Evolutionary conservation across 2,113 vertebrate species (phyloP).

Genomic region (Mustelus asterias): DNA sequence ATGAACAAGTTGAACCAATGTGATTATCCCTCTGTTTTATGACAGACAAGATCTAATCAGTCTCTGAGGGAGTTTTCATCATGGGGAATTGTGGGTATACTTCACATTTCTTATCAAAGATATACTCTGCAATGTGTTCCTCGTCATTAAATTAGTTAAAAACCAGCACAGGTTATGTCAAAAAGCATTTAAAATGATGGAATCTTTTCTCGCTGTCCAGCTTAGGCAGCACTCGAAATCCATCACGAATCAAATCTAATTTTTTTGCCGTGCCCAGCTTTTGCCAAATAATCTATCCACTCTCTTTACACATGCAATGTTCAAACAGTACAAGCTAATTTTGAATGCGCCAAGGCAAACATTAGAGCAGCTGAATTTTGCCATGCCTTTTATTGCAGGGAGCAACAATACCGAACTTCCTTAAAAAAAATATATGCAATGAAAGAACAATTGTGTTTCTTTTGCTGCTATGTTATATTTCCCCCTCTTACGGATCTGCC

Average conservation of each 20-base stretch:
- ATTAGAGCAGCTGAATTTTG: constrained; percentile 20
- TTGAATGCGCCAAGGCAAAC: constrained; percentile 32
- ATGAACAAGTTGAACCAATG: constrained; percentile 67
- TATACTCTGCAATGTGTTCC: constrained; percentile 52
- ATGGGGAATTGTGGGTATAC: constrained; percentile 54
- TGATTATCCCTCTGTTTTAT: constrained; percentile 79
- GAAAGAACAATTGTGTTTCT: not conserved
- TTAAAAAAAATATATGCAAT: not conserved
- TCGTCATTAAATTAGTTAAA: constrained; percentile 30
- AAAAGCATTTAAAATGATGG: constrained; percentile 34
- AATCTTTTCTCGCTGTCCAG: constrained; percentile 26
- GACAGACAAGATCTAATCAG: constrained; percentile 84
- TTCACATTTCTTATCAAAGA: constrained; percentile 64
- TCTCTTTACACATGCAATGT: constrained; percentile 35
- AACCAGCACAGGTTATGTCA: constrained; percentile 26
- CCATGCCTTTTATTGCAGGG: not conserved
- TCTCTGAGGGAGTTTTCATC: constrained; percentile 81
- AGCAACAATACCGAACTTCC: constrained; percentile 16
- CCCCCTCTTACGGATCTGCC: not conserved
- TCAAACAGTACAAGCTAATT: constrained; percentile 35
- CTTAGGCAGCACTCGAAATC: constrained; percentile 18
- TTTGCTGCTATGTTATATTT: not conserved
- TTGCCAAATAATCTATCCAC: constrained; percentile 32
- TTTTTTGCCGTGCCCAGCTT: constrained; percentile 26
- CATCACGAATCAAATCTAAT: constrained; percentile 31